Conservation (phyloP, 2,888 invertebrate species). For the Pandemis corylana region DNA sequence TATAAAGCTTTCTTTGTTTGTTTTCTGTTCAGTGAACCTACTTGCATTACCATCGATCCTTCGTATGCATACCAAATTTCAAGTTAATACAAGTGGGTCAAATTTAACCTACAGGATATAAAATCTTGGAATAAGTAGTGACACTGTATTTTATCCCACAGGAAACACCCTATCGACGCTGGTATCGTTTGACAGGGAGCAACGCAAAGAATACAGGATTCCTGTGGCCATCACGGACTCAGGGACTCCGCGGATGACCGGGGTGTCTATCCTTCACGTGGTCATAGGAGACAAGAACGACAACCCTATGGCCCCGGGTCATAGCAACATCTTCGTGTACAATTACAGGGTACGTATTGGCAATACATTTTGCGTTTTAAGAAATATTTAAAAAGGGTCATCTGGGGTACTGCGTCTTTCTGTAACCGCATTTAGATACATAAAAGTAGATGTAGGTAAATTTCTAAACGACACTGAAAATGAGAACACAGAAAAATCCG, state of each 20-base stretch:
- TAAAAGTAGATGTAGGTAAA: not conserved
- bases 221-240: conserved; percentile 96
- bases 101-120: too few species aligned
- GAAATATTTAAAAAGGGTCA: too few species aligned
- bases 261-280: conserved; percentile 93
- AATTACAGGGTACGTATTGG: conserved; percentile 90
- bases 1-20: too few species aligned
- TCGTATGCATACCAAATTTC: too few species aligned
- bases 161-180: conserved; percentile 89
- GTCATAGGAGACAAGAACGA: conserved; percentile 98
- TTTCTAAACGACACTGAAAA: too few species aligned
- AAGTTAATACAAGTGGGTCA: too few species aligned
- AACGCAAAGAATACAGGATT: conserved; percentile 93
- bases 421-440: not conserved
- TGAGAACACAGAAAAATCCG: too few species aligned
- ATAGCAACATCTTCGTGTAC: conserved; percentile 96
- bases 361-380: not conserved
- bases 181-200: conserved; percentile 93
- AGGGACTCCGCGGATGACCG: conserved; percentile 89
- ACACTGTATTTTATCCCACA: conserved; percentile 48
- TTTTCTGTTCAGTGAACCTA: too few species aligned
- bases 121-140: not conserved
- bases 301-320: conserved; percentile 94
- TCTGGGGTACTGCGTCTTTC: not conserved
- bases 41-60: too few species aligned